Evolutionary conservation across 2,797 vertebrate genomes (phyloP), one percentile per base, ranked within the genome.

Genomic region (Sitta carolinensis): DNA sequence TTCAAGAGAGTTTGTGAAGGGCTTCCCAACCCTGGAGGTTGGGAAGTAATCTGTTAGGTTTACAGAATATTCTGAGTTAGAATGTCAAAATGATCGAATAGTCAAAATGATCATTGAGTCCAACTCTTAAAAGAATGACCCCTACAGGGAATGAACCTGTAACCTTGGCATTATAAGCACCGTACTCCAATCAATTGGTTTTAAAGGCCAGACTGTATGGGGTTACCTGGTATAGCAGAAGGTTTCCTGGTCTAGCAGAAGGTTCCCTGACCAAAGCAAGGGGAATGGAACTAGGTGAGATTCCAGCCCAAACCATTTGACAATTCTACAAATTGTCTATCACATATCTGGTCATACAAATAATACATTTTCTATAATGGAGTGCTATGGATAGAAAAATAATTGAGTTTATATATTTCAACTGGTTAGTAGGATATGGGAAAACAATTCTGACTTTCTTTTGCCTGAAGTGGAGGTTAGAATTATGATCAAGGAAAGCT

Each of bases 111-210:
- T 20, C 10, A 36, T 0, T 32, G 17, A 38, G 27, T 32, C 13
- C 51, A 47, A 27, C 51, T 66, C 17, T 47, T 26, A 66, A 47
- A 13, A 57, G 9, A 79, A n/a, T 22, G 27, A 27, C n/a, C 13
- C 5, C 12, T 19, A 9, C 4, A 19, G 8, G 29, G n/a, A 23
- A 2, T 23, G 29, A 63, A 25, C 34, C 23, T n/a, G 34, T 8
- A 73, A 7, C 19, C 50, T 7, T n/a, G 40, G 23, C 19, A 40
- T 55, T 29, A 23, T n/a, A 29, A 48, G 23, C 30, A 34, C 7
- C 0, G 0, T 10, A 14, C 10, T 29, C 34, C 29, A 27, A 72
- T 25, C 23, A n/a, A 25, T 13, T 30, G 19, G 9, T 20, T 42
- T 36, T 14, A 32, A 72, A 51, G 36, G 19, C 11, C 13, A 50